Evolutionary conservation across 30 jellyfish, hydroid and myxozoan genomes (phyloP).

Genomic region (Turritopsis rubra): DNA sequence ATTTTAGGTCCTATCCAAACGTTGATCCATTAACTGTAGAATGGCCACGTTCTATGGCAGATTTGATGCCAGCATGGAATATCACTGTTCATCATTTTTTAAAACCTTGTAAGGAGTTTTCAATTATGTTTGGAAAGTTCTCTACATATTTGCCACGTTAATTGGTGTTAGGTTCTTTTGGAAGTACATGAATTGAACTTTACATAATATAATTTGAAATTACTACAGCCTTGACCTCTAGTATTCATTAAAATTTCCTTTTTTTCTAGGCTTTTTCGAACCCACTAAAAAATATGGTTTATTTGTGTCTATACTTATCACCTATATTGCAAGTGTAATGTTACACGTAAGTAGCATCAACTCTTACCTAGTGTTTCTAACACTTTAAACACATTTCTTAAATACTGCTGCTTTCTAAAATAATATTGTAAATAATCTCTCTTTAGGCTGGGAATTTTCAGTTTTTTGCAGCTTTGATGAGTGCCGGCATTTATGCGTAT

Average conservation of each 20-base stretch:
- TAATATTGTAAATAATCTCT: no score
- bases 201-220: no score
- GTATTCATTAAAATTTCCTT: neutral
- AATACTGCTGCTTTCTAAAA: no score
- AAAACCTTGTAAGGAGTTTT: neutral
- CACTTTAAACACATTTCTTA: no score
- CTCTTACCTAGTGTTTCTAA: neutral
- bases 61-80: neutral
- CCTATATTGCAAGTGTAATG: neutral
- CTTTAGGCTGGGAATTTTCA: neutral
- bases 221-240: neutral
- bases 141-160: no score
- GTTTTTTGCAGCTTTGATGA: neutral
- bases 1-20: neutral
- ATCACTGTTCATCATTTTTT: neutral
- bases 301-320: neutral
- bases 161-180: no score
- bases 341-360: neutral
- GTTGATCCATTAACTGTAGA: neutral
- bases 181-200: no score
- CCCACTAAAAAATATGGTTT: neutral
- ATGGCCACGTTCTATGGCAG: neutral
- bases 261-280: neutral
- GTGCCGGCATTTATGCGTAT: neutral
- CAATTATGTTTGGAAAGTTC: no score